Conservation (phyloP, 2,113 vertebrate genomes). For the Labeo rohita region DNA sequence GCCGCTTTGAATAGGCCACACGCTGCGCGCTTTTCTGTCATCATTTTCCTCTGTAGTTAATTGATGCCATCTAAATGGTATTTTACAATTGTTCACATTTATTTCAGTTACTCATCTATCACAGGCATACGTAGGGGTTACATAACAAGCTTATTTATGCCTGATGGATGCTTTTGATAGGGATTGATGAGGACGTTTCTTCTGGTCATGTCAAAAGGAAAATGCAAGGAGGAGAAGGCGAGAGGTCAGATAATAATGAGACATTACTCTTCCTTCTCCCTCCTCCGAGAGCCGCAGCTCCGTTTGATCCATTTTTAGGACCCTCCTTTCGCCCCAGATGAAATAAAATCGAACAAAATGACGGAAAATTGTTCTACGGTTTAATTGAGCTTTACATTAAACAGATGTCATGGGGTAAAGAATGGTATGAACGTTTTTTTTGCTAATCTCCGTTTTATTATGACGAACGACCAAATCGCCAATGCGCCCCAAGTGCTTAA, state of each 20-base stretch:
- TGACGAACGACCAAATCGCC: constrained; percentile 21
- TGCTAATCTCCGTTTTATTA: constrained; percentile 4
- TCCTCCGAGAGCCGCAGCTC: background rate
- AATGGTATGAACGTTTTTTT: background rate
- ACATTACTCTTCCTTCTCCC: constrained; percentile 8
- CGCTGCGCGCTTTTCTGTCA: constrained; percentile 5
- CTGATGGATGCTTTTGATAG: constrained; percentile 23
- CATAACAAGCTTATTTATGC: constrained; percentile 27
- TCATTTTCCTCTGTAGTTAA: constrained; percentile 42
- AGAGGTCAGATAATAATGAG: constrained; percentile 22
- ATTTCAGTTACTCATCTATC: constrained; percentile 22
- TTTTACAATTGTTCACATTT: constrained; percentile 40
- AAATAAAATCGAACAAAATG: background rate
- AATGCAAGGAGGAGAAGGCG: background rate
- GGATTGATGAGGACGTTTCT: background rate
- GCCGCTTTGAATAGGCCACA: constrained; percentile 11
- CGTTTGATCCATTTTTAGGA: constrained; percentile 12
- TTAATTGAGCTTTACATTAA: constrained; percentile 19
- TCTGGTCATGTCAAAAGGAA: background rate
- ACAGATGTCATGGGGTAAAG: background rate
- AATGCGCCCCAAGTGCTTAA: background rate
- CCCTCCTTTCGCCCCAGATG: background rate
- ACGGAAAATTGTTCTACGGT: background rate
- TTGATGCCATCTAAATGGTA: constrained; percentile 17
- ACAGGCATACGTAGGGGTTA: background rate